phyloP scores from a whole-genome alignment of 2,113 vertebrate genomes.

The Tauraco erythrolophus region DNA sequence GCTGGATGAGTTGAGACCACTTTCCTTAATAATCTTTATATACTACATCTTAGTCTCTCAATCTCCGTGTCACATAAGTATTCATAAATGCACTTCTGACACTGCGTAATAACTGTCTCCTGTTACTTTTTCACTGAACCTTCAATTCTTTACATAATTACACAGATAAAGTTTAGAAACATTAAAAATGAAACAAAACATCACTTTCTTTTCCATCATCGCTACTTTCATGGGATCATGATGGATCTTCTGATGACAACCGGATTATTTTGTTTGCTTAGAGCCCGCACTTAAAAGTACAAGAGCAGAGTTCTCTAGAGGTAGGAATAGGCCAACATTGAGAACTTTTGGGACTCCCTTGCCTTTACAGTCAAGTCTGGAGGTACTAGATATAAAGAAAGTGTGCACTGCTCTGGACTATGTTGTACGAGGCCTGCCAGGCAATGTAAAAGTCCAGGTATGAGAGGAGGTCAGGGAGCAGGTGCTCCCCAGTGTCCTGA shows the following conservation, averaged over 20 bases:
- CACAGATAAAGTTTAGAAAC: not conserved
- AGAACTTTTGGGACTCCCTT: not conserved
- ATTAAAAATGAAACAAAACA: not conserved
- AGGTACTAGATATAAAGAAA: not conserved
- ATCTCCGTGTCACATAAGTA: not conserved
- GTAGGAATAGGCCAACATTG: not conserved
- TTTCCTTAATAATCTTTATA: not conserved
- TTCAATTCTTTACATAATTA: not conserved
- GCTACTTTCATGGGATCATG: not conserved
- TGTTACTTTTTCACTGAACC: not conserved
- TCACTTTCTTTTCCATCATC: not conserved
- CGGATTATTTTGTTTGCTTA: not conserved
- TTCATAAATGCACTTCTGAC: not conserved
- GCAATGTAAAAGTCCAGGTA: not conserved
- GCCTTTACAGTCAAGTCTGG: not conserved
- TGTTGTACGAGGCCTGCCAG: not conserved
- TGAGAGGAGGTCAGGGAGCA: not conserved
- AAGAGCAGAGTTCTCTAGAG: not conserved
- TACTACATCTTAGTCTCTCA: not conserved
- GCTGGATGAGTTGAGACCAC: not conserved
- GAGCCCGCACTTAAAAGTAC: not conserved
- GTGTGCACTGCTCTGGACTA: rapidly evolving
- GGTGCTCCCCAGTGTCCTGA: not conserved
- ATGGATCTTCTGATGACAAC: not conserved
- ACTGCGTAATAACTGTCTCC: not conserved